Conservation (phyloP, 2,797 vertebrate genomes). For the Pipistrellus pipistrellus region DNA sequence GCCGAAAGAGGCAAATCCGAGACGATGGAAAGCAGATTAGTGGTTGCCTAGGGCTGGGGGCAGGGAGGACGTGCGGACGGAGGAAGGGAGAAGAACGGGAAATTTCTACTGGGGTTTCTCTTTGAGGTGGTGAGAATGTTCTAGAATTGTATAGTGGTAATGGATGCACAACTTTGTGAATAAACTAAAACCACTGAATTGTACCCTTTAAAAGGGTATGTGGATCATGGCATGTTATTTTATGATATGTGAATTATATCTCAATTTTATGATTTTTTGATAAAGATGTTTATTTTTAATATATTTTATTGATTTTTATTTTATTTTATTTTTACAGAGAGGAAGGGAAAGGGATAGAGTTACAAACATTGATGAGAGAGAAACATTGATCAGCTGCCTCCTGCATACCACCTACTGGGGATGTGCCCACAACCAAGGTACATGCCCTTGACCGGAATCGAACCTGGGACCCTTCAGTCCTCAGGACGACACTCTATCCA, state of each 20-base stretch:
- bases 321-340: too few relatives aligned
- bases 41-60: neutral
- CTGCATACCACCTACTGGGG: too few relatives aligned
- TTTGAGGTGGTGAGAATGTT: neutral
- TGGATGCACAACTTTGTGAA: neutral
- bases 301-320: too few relatives aligned
- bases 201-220: neutral
- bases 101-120: neutral
- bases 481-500: too few relatives aligned
- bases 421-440: too few relatives aligned
- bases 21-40: neutral
- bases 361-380: too few relatives aligned
- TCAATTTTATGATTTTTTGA: neutral
- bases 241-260: neutral
- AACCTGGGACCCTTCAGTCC: too few relatives aligned
- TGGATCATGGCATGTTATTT: neutral
- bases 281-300: too few relatives aligned
- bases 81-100: too few relatives aligned
- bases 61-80: rapidly evolving
- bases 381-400: too few relatives aligned
- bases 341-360: too few relatives aligned
- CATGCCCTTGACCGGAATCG: too few relatives aligned
- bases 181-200: neutral
- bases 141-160: neutral
- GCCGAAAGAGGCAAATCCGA: neutral